Evolutionary conservation across 2,113 vertebrate genomes (phyloP), one percentile per base, ranked within the genome.

Genomic region (Serilophus lunatus): DNA sequence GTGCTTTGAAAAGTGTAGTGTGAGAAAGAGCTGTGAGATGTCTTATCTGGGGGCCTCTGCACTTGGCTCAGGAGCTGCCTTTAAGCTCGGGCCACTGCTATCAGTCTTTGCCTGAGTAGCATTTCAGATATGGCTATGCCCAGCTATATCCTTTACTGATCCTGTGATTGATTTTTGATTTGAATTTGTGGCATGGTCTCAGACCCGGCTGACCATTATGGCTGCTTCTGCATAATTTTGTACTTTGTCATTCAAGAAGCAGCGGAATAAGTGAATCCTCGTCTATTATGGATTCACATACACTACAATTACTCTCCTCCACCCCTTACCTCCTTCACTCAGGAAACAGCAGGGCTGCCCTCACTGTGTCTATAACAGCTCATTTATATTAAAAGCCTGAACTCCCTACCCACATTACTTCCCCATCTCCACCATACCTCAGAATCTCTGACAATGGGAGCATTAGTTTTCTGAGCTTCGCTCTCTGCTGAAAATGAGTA

Each of bases 401-500:
- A 38, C 18, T 81, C 28, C 47, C 56, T 61, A 31, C 16, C 54
- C 36, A 36, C 10, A 20, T 42, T n/a, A 61, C 16, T 36, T 78
- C 42, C 20, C 10, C 36, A 53, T 16, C 36, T 36, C 51, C 61
- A 47, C 35, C 63, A 18, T 9, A 18, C 15, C 26, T 54, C 51
- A 8, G 0, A 54, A 82, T 24, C 36, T 65, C 50, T 49, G 80
- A 42, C 35, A 10, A 15, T 3, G 28, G 3, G 9, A 40, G 53
- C 45, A 56, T 50, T 7, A 13, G 31, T 87, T 76, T 84, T 79
- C 57, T 60, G 40, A 87, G 24, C 44, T 92, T 51, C 79, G 44
- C 87, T 49, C 54, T 83, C 47, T 79, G 70, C 22, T 82, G 49
- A 89, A 84, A 84, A 84, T 82, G 61, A 75, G 12, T 53, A 90